A percentile compares a stretch with the other conserved stretches of the same genome.
Evolutionary conservation across 2,113 vertebrate genomes (phyloP).

Genomic region (Odocoileus virginianus): DNA sequence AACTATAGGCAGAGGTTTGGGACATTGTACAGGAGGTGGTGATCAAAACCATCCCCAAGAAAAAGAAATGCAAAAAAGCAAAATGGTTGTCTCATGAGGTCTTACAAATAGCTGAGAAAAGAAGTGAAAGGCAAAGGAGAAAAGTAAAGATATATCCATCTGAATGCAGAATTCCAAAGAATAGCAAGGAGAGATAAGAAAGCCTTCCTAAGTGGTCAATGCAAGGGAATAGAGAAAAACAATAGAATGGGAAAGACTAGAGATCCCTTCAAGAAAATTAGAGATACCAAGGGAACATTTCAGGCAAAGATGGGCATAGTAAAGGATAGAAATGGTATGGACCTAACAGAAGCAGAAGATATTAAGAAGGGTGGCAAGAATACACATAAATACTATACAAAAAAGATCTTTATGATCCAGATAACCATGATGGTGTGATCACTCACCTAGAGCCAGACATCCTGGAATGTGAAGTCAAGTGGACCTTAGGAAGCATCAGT

Average conservation of each 20-base stretch:
- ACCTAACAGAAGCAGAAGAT: not conserved
- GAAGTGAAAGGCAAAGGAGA: not conserved
- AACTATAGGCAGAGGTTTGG: not conserved
- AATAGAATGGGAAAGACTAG: not conserved
- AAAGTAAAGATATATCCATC: not conserved
- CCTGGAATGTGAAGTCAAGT: not conserved
- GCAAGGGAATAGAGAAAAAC: not conserved
- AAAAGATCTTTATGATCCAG: not conserved
- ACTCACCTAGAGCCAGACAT: not conserved
- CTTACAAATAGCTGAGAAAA: not conserved
- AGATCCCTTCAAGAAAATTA: not conserved
- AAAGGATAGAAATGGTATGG: not conserved
- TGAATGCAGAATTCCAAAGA: not conserved
- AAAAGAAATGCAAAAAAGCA: not conserved
- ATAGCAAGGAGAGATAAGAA: not conserved
- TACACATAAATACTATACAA: not conserved
- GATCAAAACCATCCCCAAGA: not conserved
- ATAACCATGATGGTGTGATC: not conserved
- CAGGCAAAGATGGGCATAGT: not conserved
- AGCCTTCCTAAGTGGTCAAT: not conserved
- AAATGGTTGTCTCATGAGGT: not conserved
- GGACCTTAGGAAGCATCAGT: not conserved
- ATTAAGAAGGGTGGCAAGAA: not conserved
- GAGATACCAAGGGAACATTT: not conserved
- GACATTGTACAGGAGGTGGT: not conserved